Evolutionary conservation across 92 coral and sea anemone species (phyloP).

Genomic region (Siderastrea siderea): DNA sequence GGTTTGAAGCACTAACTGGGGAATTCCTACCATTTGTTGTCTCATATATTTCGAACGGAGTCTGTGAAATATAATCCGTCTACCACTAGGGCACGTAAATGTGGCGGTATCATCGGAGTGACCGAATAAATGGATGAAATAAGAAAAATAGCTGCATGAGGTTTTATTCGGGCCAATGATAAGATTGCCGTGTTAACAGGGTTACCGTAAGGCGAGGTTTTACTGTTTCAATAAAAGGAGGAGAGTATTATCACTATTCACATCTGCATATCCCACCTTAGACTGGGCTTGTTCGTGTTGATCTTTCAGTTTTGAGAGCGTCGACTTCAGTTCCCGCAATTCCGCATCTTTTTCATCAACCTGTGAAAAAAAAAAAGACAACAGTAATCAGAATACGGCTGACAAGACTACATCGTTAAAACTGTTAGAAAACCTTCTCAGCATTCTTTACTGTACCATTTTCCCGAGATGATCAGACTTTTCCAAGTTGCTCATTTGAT

Average conservation of each 20-base stretch:
- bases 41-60: too few relatives aligned
- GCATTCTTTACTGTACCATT: slow-evolving; percentile 73
- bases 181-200: too few relatives aligned
- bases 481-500: slow-evolving; percentile 79
- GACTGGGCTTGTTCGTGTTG: slow-evolving; percentile 78
- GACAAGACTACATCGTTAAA: not conserved
- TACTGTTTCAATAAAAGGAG: not conserved
- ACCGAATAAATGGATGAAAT: too few relatives aligned
- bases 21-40: too few relatives aligned
- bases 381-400: not conserved
- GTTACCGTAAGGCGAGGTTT: not conserved
- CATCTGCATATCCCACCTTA: slow-evolving; percentile 67
- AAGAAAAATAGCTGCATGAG: too few relatives aligned
- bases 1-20: too few relatives aligned
- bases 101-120: too few relatives aligned
- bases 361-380: slow-evolving; percentile 34
- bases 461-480: slow-evolving; percentile 89
- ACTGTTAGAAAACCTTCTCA: too few relatives aligned
- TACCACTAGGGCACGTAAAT: too few relatives aligned
- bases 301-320: slow-evolving; percentile 71
- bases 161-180: too few relatives aligned
- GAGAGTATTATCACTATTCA: not conserved
- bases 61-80: too few relatives aligned
- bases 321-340: slow-evolving; percentile 76
- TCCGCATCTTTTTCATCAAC: slow-evolving; percentile 87